These are phyloP conservation scores for Thera britannica DNA, from an alignment of 2,888 invertebrate species.

Conservation along the genomic window DNA sequence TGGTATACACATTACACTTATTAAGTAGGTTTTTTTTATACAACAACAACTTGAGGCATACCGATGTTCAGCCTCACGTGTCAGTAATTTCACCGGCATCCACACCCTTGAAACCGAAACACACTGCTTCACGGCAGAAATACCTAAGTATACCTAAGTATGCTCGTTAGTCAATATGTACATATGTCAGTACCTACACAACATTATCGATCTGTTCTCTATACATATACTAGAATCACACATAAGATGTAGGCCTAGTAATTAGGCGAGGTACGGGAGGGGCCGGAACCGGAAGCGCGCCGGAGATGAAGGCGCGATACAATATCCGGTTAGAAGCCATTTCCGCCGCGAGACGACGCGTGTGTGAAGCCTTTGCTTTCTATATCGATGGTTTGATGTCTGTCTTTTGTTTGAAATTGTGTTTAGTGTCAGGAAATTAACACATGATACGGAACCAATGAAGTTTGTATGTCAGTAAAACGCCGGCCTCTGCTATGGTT, in stretches of 20 bases:
- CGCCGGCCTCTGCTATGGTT: too few relatives aligned
- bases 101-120: too few relatives aligned
- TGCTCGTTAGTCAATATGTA: slow-evolving; percentile 5
- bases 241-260: slow-evolving; percentile 60
- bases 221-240: slow-evolving; percentile 15
- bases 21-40: too few relatives aligned
- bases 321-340: slow-evolving; percentile 85
- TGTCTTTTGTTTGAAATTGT: slow-evolving; percentile 22
- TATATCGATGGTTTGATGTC: slow-evolving; percentile 49
- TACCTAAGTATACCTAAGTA: background rate
- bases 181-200: slow-evolving; percentile 1
- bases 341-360: slow-evolving; percentile 79
- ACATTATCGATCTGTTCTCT: slow-evolving; percentile 21
- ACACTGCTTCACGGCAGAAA: too few relatives aligned
- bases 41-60: too few relatives aligned
- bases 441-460: background rate
- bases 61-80: too few relatives aligned
- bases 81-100: too few relatives aligned
- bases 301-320: slow-evolving; percentile 86
- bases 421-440: slow-evolving; percentile 17
- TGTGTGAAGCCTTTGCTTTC: slow-evolving; percentile 62
- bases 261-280: slow-evolving; percentile 76
- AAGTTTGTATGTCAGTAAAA: background rate
- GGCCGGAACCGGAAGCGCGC: slow-evolving; percentile 79
- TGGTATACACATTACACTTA: too few relatives aligned